phyloP scores from a whole-genome alignment of 2,113 vertebrate species.

The Narcine bancroftii region DNA sequence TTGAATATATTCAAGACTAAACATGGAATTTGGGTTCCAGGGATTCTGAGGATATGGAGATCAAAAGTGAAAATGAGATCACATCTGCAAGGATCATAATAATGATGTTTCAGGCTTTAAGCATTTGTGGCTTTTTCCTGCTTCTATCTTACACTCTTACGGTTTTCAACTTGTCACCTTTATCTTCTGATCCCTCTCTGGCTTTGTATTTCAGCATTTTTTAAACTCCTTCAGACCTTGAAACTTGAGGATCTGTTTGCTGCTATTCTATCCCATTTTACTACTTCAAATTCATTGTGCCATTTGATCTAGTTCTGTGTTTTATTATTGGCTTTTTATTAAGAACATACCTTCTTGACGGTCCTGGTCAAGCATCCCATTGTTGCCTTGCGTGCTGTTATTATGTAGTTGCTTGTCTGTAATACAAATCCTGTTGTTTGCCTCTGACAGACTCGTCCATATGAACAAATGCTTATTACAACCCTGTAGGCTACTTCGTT shows the following conservation, averaged over 20 bases:
- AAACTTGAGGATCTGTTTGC: neutral
- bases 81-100: no score
- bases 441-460: neutral
- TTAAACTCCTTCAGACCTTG: neutral
- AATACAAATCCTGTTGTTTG: neutral
- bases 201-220: neutral
- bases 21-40: no score
- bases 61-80: no score
- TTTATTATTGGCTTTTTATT: neutral
- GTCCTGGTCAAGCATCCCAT: neutral
- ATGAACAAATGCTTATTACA: neutral
- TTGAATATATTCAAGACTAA: no score
- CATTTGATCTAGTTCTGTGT: neutral
- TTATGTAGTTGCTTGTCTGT: neutral
- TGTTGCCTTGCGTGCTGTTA: neutral
- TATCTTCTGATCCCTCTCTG: neutral
- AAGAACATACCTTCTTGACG: no score
- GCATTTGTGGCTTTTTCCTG: no score
- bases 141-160: no score
- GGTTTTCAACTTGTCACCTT: neutral
- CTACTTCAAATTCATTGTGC: neutral
- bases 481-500: neutral
- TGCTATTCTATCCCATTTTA: neutral
- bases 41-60: no score
- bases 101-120: no score